Base-by-base conservation (phyloP, 2,797 vertebrate genomes). In the Sebastes trivittatus region DNA sequence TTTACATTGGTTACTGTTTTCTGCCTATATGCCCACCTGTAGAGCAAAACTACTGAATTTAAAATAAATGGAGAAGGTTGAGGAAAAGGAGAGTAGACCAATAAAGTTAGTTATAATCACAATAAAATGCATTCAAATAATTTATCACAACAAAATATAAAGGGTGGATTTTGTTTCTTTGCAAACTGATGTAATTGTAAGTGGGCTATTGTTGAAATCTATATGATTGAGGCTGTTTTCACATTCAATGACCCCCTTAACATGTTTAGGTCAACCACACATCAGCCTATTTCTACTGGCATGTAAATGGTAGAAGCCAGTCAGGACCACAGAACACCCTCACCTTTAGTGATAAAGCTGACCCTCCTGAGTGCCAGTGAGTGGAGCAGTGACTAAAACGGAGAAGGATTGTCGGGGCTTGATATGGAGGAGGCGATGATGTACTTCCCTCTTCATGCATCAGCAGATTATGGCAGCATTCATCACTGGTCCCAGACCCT, bases 391-490 rank as follows among this genome's bases (percentile, higher is more conserved):
- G 78, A 81, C 63, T 86, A 87, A 87, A 88, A 88, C 63, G 55
- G 56, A 86, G 88, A 88, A 55, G 63, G 80, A 87, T 87, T 85
- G 85, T 90, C 82, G 72, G 82, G 63, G 78, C 81, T 81, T 80
- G 74, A 88, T 90, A 87, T 78, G 78, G 86, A 90, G 72, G 81
- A 87, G 86, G 78, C 82, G 85, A 92, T 93, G 91, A 92, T 94
- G 83, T 88, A 91, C 89, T 89, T 91, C 75, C 87, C 86, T 93
- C 87, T 93, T 91, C 89, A 92, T 94, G 92, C 92, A 91, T 94
- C 93, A 92, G 89, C 92, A 92, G 82, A 90, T 93, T 92, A 94
- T 91, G 85, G 87, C 82, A 73, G 87, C 90, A 93, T 94, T 93
- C 88, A 94, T 94, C 94, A 93, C 74, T 29, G 82, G 84, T 72